Base-by-base conservation (phyloP, 2,888 invertebrate genomes). In the Agrotis ipsilon region DNA sequence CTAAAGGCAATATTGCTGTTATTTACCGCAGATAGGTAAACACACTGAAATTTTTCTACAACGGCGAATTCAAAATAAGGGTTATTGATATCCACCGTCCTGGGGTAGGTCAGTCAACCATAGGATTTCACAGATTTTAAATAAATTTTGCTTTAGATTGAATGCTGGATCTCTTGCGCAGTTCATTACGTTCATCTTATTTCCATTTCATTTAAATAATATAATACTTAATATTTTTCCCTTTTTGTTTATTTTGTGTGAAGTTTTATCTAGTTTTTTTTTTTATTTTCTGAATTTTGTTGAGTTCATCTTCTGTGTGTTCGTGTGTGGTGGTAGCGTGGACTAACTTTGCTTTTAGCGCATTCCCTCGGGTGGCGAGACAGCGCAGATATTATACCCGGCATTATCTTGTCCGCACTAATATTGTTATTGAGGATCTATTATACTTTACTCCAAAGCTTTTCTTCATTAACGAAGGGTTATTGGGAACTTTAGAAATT, bases 281-380 rank as follows among this genome's bases (percentile, higher is more conserved):
- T 14, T 4, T 46, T 21, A 0, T n/a, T 48, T 13, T 3, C 9
- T 32, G 21, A 13, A 3, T 48, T 19, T 32, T n/a, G 39, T n/a
- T 3, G 3, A 72, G 61, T 74, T 21, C 24, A 24, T 9, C 52
- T 78, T 78, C 64, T 81, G 63, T 2, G 1, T 3, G 18, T 11
- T 9, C 7, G 14, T 13, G n/a, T 14, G 1, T n/a, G 16, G 39
- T 64, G 66, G n/a, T 14, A 7, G 21, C 52, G 49, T 65, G 39
- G 61, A 51, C 52, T 64, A 84, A 82, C 82, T 82, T 82, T 82
- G 82, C 84, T 82, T 69, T 82, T 73, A 82, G 66, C 73, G 68
- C 71, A 67, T 58, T 73, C 82, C 75, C 82, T 24, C 27, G 82
- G 72, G 84, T 69, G 64, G n/a, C 19, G 69, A 54, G 68, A 24